Percentiles rank a stretch among this genome's conserved stretches.
Evolutionary conservation across 1,140 invertebrate genomes (phyloP).

Genomic region (Maconellicoccus hirsutus): DNA sequence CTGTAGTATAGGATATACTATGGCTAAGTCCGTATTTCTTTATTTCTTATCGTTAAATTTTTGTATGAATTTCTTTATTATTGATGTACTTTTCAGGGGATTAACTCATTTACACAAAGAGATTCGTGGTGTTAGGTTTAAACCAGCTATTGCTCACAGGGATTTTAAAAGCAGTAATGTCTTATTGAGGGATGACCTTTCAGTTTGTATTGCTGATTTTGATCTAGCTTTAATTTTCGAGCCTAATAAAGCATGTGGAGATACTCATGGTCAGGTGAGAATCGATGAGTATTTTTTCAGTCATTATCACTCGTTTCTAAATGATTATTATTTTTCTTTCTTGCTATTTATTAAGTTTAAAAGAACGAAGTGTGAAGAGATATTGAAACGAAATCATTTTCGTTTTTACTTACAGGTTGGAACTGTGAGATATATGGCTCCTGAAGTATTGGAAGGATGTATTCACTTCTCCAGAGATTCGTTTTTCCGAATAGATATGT

Average conservation of each 20-base stretch:
- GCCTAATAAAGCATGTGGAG: constrained; percentile 66
- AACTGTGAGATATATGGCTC: constrained; percentile 92
- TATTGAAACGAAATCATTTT: too few species aligned
- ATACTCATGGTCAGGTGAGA: constrained; percentile 69
- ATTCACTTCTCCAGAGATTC: constrained; percentile 93
- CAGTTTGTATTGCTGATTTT: constrained; percentile 94
- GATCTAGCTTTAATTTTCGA: constrained; percentile 90
- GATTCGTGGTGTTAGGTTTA: constrained; percentile 53
- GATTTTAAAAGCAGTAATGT: constrained; percentile 99
- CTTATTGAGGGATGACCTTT: constrained; percentile 78
- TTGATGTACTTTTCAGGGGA: constrained; percentile 40
- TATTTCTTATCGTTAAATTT: not conserved
- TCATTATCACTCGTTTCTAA: not conserved
- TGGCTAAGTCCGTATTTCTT: constrained; percentile 45
- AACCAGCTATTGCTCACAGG: constrained; percentile 88
- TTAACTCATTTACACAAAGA: constrained; percentile 90
- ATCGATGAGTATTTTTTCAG: too few species aligned
- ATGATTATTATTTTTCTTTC: not conserved
- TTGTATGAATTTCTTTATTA: not conserved
- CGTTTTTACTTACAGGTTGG: constrained; percentile 50
- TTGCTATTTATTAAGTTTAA: not conserved
- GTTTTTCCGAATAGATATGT: constrained; percentile 94
- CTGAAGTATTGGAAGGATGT: constrained; percentile 92
- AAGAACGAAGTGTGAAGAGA: too few species aligned
- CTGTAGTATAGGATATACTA: constrained; percentile 76